A percentile compares a stretch with the other conserved stretches of the same genome.
Evolutionary conservation across 2,888 invertebrate genomes (phyloP).

Genomic region (Xylota sylvarum): DNA sequence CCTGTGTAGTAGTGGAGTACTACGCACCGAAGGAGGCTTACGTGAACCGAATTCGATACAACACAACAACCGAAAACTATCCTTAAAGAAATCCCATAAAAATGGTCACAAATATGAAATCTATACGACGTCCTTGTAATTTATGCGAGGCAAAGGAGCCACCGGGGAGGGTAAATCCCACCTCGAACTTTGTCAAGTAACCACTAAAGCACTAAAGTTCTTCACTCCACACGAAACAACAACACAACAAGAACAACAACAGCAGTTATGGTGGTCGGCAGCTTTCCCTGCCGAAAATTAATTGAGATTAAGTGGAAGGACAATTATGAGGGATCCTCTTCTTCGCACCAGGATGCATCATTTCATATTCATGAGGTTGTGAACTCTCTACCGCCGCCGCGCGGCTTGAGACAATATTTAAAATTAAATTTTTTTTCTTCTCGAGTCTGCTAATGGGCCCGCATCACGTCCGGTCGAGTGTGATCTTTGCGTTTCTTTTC

Average conservation of each 20-base stretch:
- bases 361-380: slow-evolving; percentile 39
- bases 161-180: background rate
- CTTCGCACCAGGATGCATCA: slow-evolving; percentile 23
- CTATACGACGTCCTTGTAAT: slow-evolving; percentile 5
- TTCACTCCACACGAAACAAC: background rate
- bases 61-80: slow-evolving; percentile 4
- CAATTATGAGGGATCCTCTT: slow-evolving; percentile 19
- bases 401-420: slow-evolving; percentile 22
- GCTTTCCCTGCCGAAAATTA: slow-evolving; percentile 31
- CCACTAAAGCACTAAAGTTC: slow-evolving; percentile 32
- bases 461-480: slow-evolving; percentile 1
- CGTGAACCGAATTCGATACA: slow-evolving; percentile 41
- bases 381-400: background rate
- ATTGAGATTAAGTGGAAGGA: slow-evolving; percentile 44
- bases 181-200: slow-evolving; percentile 13
- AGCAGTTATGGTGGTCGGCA: slow-evolving; percentile 8
- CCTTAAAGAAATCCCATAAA: slow-evolving; percentile 24
- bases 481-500: background rate
- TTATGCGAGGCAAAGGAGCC: background rate
- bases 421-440: slow-evolving; percentile 1
- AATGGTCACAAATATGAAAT: slow-evolving; percentile 25
- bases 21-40: background rate
- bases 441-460: slow-evolving; percentile 1
- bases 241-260: background rate
- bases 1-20: background rate